Conservation (phyloP, 2,888 invertebrate genomes). For the Entomobrya multifasciata region DNA sequence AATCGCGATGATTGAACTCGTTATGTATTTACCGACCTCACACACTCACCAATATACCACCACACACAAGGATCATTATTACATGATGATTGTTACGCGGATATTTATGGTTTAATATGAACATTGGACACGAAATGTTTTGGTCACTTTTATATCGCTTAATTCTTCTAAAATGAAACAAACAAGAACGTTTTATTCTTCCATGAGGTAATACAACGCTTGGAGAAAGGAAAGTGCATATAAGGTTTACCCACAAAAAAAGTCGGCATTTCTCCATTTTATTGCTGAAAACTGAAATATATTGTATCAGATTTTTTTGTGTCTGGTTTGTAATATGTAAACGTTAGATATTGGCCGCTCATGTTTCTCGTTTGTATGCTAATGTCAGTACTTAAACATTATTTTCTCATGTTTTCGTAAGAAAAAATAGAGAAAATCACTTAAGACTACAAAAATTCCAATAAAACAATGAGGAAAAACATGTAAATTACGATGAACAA, state of each 20-base stretch:
- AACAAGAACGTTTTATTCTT: constrained; percentile 5
- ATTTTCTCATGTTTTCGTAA: constrained; percentile 8
- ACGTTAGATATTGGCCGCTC: constrained; percentile 63
- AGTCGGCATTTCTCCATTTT: constrained; percentile 48
- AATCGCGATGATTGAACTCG: constrained; percentile 69
- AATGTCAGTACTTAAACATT: constrained; percentile 16
- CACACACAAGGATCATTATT: constrained; percentile 26
- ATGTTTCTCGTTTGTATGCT: constrained; percentile 63
- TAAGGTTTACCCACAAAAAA: constrained; percentile 7
- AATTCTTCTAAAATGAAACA: constrained; percentile 4
- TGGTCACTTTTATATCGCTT: constrained; percentile 48
- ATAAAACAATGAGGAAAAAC: constrained; percentile 34
- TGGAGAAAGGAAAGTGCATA: too few relatives aligned
- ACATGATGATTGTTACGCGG: constrained; percentile 12
- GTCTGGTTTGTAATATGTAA: not conserved
- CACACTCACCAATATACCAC: constrained; percentile 39
- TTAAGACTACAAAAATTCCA: constrained; percentile 13
- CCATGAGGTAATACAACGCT: not conserved
- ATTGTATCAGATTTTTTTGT: constrained; percentile 24
- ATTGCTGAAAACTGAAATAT: constrained; percentile 58
- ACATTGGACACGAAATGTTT: constrained; percentile 36
- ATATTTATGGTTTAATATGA: constrained; percentile 61
- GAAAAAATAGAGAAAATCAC: constrained; percentile 24
- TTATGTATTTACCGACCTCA: constrained; percentile 70
- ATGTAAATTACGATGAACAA: constrained; percentile 34